These are phyloP conservation scores for Macrotus californicus DNA, from an alignment of 2,113 vertebrate genomes.

Conservation along the genomic window DNA sequence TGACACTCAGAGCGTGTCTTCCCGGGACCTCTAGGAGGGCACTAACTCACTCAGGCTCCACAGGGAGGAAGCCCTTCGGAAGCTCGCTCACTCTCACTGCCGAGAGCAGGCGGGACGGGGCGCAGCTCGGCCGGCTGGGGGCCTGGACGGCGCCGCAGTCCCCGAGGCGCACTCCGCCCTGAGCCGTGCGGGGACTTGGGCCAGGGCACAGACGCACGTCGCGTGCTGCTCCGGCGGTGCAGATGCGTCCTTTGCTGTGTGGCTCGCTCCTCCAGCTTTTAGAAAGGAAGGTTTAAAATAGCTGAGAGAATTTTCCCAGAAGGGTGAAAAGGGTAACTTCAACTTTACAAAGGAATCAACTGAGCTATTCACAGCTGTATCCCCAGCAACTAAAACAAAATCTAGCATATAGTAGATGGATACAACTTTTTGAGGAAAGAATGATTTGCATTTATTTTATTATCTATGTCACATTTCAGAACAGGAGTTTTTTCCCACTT, in stretches of 20 bases:
- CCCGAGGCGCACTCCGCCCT: too few species aligned
- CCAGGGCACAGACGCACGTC: slow-evolving; percentile 25
- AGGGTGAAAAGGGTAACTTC: slow-evolving; percentile 17
- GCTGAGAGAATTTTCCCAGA: not conserved
- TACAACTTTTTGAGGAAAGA: not conserved
- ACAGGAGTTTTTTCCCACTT: not conserved
- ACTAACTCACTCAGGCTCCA: slow-evolving; percentile 78
- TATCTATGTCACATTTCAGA: not conserved
- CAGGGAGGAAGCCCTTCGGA: slow-evolving; percentile 83
- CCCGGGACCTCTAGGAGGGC: slow-evolving; percentile 80
- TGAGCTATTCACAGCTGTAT: not conserved
- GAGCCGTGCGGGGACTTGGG: slow-evolving; percentile 60
- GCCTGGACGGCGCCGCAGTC: too few species aligned
- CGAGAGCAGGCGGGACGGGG: too few species aligned
- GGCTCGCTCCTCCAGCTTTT: slow-evolving; percentile 6
- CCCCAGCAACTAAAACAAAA: not conserved
- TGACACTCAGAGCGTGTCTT: too few species aligned
- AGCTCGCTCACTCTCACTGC: slow-evolving; percentile 84
- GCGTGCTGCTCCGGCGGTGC: slow-evolving; percentile 39
- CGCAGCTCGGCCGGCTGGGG: too few species aligned
- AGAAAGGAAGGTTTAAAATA: slow-evolving; percentile 44
- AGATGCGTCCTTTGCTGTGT: not conserved
- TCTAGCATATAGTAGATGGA: not conserved
- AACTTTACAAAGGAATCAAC: not conserved
- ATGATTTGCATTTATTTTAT: not conserved